Percentiles rank a stretch among this genome's conserved stretches.
Conservation (phyloP, 1,140 invertebrate species). For the Calephelis virginiensis region DNA sequence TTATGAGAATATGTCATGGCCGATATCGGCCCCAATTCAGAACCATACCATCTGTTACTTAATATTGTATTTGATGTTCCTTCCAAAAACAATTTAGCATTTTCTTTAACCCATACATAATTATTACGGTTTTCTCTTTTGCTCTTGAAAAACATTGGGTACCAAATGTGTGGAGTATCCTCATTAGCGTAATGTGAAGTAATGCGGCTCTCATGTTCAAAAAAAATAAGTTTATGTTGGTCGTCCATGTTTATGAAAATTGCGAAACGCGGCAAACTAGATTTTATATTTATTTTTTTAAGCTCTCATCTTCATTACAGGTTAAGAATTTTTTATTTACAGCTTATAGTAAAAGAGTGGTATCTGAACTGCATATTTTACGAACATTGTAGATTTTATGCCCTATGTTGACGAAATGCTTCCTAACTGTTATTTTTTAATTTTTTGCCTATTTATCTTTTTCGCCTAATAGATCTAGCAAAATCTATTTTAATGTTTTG, state of each 20-base stretch:
- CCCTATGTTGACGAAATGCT: no score
- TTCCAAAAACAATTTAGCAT: slow-evolving; percentile 50
- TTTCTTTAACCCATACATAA: slow-evolving; percentile 51
- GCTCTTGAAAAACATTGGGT: slow-evolving; percentile 56
- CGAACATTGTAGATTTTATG: no score
- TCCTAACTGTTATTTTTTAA: no score
- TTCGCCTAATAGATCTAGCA: no score
- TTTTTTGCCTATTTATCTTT: no score
- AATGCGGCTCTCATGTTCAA: slow-evolving; percentile 42
- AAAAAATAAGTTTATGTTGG: slow-evolving; percentile 38
- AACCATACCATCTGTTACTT: slow-evolving; percentile 55
- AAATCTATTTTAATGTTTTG: no score
- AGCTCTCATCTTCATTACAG: no score
- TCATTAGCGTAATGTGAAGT: slow-evolving; percentile 50
- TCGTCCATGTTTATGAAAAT: slow-evolving; percentile 41
- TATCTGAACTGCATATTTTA: no score
- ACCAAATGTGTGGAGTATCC: slow-evolving; percentile 44
- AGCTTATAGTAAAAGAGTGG: no score
- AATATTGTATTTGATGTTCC: slow-evolving; percentile 51
- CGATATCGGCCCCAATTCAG: slow-evolving; percentile 56
- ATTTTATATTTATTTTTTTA: slow-evolving; percentile 25
- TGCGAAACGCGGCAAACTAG: slow-evolving; percentile 34
- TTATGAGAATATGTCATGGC: slow-evolving; percentile 50
- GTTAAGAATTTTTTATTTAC: no score
- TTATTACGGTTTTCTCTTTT: slow-evolving; percentile 27